Evolutionary conservation across 1,140 invertebrate species (phyloP).

Genomic region (Ostrea edulis): DNA sequence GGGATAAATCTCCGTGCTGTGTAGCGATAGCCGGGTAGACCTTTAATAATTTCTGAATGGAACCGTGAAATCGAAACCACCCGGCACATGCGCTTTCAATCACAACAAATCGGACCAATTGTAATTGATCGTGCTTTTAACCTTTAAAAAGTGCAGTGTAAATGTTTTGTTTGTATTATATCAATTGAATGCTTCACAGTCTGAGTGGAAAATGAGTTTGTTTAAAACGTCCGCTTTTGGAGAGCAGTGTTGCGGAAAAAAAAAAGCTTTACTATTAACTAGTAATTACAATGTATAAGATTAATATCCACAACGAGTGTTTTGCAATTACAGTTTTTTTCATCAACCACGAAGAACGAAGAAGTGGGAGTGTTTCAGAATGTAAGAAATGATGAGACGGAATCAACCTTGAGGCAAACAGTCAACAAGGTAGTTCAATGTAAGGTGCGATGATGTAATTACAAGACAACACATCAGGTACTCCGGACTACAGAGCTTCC

Average conservation of each 20-base stretch:
- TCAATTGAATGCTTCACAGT: constrained; percentile 19
- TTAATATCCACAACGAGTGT: not conserved
- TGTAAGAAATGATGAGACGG: not conserved
- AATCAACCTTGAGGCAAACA: not conserved
- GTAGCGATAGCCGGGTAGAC: not conserved
- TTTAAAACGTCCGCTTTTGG: not conserved
- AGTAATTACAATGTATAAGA: not conserved
- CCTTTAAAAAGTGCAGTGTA: constrained; percentile 12
- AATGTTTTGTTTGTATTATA: constrained; percentile 36
- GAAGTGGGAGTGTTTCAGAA: not conserved
- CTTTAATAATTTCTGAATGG: constrained; percentile 37
- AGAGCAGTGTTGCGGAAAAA: not conserved
- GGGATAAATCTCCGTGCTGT: not conserved
- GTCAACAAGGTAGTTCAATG: constrained; percentile 12
- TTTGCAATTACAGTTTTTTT: not conserved
- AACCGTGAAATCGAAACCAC: constrained; percentile 4
- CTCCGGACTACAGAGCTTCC: not conserved
- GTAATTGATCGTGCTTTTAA: constrained; percentile 29
- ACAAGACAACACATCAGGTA: not conserved
- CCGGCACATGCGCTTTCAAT: constrained; percentile 29
- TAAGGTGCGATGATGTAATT: not conserved
- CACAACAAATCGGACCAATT: constrained; percentile 35
- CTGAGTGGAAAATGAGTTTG: constrained; percentile 20
- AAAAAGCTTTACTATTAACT: not conserved
- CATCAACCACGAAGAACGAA: not conserved